Evolutionary conservation across 2,797 vertebrate species (phyloP), one percentile per base, ranked within the genome.

Genomic region (Macropodus opercularis): DNA sequence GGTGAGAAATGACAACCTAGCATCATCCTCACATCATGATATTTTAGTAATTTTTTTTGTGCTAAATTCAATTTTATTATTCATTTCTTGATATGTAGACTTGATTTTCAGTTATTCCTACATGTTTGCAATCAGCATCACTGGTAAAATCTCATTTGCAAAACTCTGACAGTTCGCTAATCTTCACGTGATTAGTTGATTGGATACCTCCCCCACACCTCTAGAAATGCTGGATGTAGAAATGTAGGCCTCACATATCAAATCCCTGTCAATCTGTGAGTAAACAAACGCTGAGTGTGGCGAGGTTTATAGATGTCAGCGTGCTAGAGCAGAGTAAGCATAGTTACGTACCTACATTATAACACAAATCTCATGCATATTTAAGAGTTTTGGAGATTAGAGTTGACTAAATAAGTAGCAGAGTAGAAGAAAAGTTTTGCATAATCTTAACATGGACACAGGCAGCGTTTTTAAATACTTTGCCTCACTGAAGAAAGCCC

Each of bases 321-420:
- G 35, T 42, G 48, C 32, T 72, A 11, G 15, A 71, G 34, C 24
- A 21, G 47, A 49, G 40, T 59, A 63, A 74, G 74, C 56, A 60
- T 61, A 49, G 76, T 81, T 83, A 74, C 74, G 58, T 64, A 48
- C 54, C 5, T 50, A 53, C 42, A n/a, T n/a, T n/a, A n/a, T n/a
- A 50, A 68, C 59, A 72, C 35, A 53, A 70, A 64, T 48, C 54
- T 72, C 68, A 83, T 85, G 68, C 76, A 89, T 87, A 89, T 85
- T 84, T 60, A 85, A 38, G 51, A 71, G 35, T 59, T 46, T 36
- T 19, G 35, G 53, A 51, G 46, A 51, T 35, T 38, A 48, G 35
- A 9, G 36, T 15, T 39, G 17, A 48, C 48, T 42, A 35, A 61
- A 61, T 46, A 17, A 11, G 43, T 1, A 22, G 53, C 15, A 36